phyloP scores from a whole-genome alignment of 2,113 vertebrate species.

The Seriola quinqueradiata region DNA sequence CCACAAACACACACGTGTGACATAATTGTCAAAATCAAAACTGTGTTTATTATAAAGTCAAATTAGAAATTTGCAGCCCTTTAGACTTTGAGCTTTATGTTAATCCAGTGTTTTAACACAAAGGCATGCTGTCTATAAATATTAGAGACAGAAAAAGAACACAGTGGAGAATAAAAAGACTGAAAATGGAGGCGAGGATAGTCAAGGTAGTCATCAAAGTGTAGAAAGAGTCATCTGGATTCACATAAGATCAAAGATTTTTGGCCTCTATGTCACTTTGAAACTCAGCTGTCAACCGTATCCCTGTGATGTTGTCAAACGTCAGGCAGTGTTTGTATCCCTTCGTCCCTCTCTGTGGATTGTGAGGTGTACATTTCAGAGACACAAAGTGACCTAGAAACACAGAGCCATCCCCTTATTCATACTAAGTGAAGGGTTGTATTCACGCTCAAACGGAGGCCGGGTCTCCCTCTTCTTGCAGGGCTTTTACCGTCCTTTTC shows the following conservation, averaged over 20 bases:
- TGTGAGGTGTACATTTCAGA: constrained; percentile 73
- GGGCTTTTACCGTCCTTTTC: constrained; percentile 70
- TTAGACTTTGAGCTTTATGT: background rate
- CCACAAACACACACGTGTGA: background rate
- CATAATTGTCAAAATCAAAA: background rate
- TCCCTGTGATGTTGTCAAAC: constrained; percentile 41
- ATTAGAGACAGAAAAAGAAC: background rate
- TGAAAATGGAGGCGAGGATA: background rate
- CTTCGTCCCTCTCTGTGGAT: constrained; percentile 9
- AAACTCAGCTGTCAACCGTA: too few relatives aligned
- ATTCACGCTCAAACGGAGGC: constrained; percentile 55
- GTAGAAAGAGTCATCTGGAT: background rate
- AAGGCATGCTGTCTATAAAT: background rate
- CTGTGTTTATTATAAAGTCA: background rate
- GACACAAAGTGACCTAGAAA: constrained; percentile 77
- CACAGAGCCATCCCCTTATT: constrained; percentile 64
- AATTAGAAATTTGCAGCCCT: too few relatives aligned
- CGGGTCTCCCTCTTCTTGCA: constrained; percentile 54
- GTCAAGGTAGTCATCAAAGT: background rate
- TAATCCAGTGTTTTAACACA: background rate
- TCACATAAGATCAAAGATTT: background rate
- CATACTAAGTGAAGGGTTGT: constrained; percentile 61
- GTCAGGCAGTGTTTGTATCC: constrained; percentile 45
- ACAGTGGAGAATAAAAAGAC: background rate
- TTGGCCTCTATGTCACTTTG: background rate